phyloP scores from a whole-genome alignment of 2,797 vertebrate species.

The Notamacropus eugenii region DNA sequence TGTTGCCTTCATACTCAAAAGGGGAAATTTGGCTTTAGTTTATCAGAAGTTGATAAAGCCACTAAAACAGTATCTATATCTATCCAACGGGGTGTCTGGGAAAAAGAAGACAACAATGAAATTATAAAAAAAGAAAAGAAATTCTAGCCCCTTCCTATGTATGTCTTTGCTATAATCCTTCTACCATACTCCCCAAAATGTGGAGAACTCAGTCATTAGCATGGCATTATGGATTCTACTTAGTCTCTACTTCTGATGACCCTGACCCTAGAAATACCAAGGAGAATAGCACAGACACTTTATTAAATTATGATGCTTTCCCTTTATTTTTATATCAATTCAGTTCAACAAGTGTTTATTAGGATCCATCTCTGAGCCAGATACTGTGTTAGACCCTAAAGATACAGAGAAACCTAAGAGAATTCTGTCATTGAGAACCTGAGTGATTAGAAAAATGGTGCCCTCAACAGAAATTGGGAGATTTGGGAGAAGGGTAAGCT shows the following conservation, averaged over 20 bases:
- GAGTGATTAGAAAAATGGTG: background rate
- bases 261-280: background rate
- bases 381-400: background rate
- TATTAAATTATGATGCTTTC: conserved; percentile 36
- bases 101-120: background rate
- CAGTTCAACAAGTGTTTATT: background rate
- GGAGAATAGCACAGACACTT: background rate
- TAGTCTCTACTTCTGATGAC: background rate
- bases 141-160: background rate
- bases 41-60: too few relatives aligned
- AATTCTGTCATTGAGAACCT: background rate
- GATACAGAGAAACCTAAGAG: background rate
- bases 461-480: background rate
- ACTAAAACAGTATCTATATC: background rate
- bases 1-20: background rate
- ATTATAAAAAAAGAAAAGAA: background rate
- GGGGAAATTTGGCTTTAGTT: background rate
- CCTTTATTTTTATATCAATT: conserved; percentile 21
- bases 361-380: background rate
- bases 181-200: background rate
- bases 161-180: background rate
- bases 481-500: background rate
- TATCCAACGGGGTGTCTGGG: background rate
- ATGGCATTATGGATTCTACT: background rate
- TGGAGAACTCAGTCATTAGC: background rate